phyloP scores from a whole-genome alignment of 2,113 vertebrate genomes.

The Sinocyclocheilus grahami region DNA sequence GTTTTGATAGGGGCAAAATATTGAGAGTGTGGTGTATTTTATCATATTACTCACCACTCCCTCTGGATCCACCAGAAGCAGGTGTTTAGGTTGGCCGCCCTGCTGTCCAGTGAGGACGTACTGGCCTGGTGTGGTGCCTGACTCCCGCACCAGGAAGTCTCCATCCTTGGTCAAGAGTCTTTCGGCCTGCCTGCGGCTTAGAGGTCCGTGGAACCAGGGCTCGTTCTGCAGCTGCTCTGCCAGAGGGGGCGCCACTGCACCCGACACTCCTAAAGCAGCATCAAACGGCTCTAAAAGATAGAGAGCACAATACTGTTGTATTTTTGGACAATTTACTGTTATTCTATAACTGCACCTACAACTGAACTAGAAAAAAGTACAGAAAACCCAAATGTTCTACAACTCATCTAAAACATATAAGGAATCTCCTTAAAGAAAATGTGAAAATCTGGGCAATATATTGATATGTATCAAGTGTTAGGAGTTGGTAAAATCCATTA shows the following conservation, averaged over 20 bases:
- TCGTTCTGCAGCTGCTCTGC: constrained; percentile 90
- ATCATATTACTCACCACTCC: constrained; percentile 84
- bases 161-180: constrained; percentile 87
- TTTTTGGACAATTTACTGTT: background rate
- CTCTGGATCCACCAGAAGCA: constrained; percentile 94
- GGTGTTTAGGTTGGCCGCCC: constrained; percentile 91
- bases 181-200: constrained; percentile 90
- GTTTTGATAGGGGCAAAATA: background rate
- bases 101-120: constrained; percentile 95
- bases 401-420: no score
- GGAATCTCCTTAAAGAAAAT: no score
- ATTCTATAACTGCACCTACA: background rate
- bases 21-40: background rate
- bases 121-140: constrained; percentile 91
- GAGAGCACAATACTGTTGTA: background rate
- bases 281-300: constrained; percentile 88
- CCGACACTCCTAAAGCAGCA: constrained; percentile 83
- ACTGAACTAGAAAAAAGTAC: background rate
- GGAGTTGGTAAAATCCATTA: no score
- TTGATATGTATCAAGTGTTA: no score
- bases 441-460: no score
- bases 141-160: constrained; percentile 95
- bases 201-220: constrained; percentile 92
- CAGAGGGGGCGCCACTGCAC: constrained; percentile 79
- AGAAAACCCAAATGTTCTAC: background rate